These are phyloP conservation scores for Sarcophaga rosellei DNA, from an alignment of 2,888 invertebrate genomes.

Conservation along the genomic window DNA sequence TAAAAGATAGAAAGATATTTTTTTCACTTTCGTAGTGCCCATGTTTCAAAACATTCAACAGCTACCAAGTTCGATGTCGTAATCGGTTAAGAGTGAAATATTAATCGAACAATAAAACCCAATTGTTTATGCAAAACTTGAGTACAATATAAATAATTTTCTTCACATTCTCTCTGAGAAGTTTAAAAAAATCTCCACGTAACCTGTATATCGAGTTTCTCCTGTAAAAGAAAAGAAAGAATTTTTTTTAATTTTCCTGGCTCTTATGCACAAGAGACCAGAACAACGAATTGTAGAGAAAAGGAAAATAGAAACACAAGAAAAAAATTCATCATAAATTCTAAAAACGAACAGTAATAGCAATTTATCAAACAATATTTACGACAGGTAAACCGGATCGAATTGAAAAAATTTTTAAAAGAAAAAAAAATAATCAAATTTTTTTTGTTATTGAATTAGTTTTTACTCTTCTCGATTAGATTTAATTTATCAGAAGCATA, in stretches of 20 bases:
- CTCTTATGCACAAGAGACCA: slow-evolving; percentile 8
- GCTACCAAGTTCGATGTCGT: slow-evolving; percentile 47
- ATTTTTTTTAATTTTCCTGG: slow-evolving; percentile 1
- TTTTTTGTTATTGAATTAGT: too few relatives aligned
- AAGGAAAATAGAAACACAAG: neutral
- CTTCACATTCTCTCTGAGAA: neutral
- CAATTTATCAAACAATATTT: slow-evolving; percentile 18
- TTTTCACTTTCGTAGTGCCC: too few relatives aligned
- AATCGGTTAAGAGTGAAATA: slow-evolving; percentile 42
- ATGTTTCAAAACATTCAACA: slow-evolving; percentile 45
- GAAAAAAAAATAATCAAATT: too few relatives aligned
- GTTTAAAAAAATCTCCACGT: neutral
- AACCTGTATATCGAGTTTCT: neutral
- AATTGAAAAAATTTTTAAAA: too few relatives aligned
- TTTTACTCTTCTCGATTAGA: too few relatives aligned
- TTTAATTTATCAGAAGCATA: too few relatives aligned
- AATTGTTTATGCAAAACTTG: too few relatives aligned
- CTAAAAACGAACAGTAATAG: slow-evolving; percentile 43
- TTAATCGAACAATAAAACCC: too few relatives aligned
- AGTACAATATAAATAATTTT: too few relatives aligned
- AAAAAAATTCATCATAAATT: slow-evolving; percentile 51
- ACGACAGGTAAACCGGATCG: too few relatives aligned
- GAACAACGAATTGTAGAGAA: neutral
- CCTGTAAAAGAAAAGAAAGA: neutral
- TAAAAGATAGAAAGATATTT: too few relatives aligned